Base-by-base conservation (phyloP, 2,113 vertebrate genomes). In the Pipa parva region DNA sequence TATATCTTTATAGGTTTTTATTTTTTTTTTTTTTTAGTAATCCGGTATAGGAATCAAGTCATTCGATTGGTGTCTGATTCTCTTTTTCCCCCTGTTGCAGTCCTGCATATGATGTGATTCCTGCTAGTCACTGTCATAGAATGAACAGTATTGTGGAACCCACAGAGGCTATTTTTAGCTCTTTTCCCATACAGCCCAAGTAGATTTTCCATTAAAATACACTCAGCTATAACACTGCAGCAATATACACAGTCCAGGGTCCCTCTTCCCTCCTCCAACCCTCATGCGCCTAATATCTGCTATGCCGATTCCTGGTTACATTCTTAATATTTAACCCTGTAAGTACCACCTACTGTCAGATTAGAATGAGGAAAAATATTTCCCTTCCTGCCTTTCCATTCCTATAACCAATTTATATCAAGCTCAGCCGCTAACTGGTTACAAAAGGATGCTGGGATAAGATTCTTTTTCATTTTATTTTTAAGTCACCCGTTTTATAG, bases 121-220 rank as follows among this genome's bases (percentile, higher is more conserved):
- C 46, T 62, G 46, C 70, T 51, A 63, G 50, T 50, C 24, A 68
- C 64, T 59, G 45, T 59, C 70, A 72, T 33, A 72, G 70, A 63
- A 51, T 26, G 55, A 51, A 50, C 5, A 59, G 55, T 55, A 36
- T 62, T 64, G 55, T 18, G 70, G 54, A 62, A 64, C 70, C 46
- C 70, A 20, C 46, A 11, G 18, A 15, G 10, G 52, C 64, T 73
- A 69, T 75, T 75, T 75, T 75, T 75, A 72, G 63, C 73, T 48
- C 28, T 29, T 48, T 68, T 54, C 54, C 63, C 62, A 62, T 51
- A 36, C 59, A 69, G 7, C 54, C 51, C 20, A 57, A 71, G 56
- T 49, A 65, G 67, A 64, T 55, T 25, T 65, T 59, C 57, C 67
- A 74, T 57, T 55, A 63, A 74, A 24, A 67, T 59, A 55, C 54